Conservation (phyloP, 1,140 invertebrate genomes). For the Phthorimaea operculella region DNA sequence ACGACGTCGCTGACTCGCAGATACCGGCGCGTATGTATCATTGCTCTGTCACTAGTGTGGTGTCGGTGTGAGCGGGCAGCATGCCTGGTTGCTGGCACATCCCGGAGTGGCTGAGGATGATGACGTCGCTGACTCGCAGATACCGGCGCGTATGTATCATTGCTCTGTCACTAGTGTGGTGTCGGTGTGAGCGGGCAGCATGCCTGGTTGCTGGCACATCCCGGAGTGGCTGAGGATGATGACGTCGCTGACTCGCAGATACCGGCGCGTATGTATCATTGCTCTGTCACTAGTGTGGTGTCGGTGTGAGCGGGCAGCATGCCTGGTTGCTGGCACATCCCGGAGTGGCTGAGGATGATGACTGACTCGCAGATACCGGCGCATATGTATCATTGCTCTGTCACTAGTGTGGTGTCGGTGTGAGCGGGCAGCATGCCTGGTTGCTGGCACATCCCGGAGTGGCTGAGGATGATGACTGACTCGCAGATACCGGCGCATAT, state of each 20-base stretch:
- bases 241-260: too few species aligned
- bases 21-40: constrained; percentile 54
- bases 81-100: constrained; percentile 56
- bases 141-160: constrained; percentile 54
- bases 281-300: too few species aligned
- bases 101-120: constrained; percentile 55
- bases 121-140: constrained; percentile 48
- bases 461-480: too few species aligned
- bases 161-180: too few species aligned
- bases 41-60: neutral
- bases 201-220: constrained; percentile 58
- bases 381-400: constrained; percentile 51
- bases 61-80: neutral
- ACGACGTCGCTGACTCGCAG: constrained; percentile 46
- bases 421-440: constrained; percentile 37
- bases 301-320: constrained; percentile 2
- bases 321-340: constrained; percentile 60
- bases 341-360: constrained; percentile 53
- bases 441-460: constrained; percentile 61
- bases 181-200: neutral
- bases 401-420: too few species aligned
- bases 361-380: too few species aligned
- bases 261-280: constrained; percentile 49
- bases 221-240: constrained; percentile 54
- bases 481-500: constrained; percentile 60